Evolutionary conservation across 2,113 vertebrate species (phyloP), one percentile per base, ranked within the genome.

Genomic region (Balaeniceps rex): DNA sequence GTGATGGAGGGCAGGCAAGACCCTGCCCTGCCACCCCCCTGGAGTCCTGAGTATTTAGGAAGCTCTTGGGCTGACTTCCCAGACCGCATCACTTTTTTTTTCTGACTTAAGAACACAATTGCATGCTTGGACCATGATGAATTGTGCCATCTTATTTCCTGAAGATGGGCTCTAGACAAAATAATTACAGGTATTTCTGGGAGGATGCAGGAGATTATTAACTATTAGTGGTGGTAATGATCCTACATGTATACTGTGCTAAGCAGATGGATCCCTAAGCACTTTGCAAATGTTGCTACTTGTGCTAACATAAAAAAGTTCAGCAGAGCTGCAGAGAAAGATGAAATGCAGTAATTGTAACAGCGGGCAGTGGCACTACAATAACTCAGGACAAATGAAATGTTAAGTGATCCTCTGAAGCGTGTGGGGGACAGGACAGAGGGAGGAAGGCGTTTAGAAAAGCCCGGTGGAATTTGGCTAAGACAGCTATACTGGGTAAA

Each of bases 281-380:
- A 52, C 34, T 40, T 94, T 54, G 69, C 47, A 88, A 55, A 38
- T 36, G 31, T 63, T 93, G 34, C 24, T 88, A 7, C 65, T 58
- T 34, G 6, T 36, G 51, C 68, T 78, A 87, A 36, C 9, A 29
- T 24, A 76, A 65, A 51, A 86, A 16, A 46, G 38, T 7, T 84
- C 77, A 87, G 57, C 54, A 93, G 78, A 90, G 57, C 47, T 69
- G 24, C 26, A 64, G 38, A 61, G 76, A 52, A 80, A 70, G 46
- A 55, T 55, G 38, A 88, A 96, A 89, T 60, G 9, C 71, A 83
- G 19, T n/a, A 93, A 70, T 38, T 88, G 11, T n/a, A 88, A 61
- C 24, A 88, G 47, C 0, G 0, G 44, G 40, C 61, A 91, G 65
- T 1, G 2, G 24, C 19, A 69, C 19, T 72, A 33, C 52, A 57